Base-by-base conservation (phyloP, 2,888 invertebrate species). In the Gnatocerus cornutus region DNA sequence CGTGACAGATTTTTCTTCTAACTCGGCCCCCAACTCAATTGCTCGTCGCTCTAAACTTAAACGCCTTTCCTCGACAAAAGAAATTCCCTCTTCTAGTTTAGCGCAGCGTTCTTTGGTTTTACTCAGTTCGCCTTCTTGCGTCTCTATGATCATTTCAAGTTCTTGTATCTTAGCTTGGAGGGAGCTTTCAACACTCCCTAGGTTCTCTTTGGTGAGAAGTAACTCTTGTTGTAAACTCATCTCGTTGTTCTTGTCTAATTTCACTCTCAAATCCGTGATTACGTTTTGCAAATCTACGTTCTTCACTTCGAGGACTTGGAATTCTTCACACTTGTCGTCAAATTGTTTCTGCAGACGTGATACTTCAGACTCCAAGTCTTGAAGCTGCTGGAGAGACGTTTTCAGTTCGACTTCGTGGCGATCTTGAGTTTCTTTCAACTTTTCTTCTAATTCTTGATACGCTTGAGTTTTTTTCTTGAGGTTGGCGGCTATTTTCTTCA, bases 401-500 rank as follows among this genome's bases (percentile, higher is more conserved):
- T 43, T 43, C 0, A 56, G 6, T 75, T 82, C 81, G 29, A 63
- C 75, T 75, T 81, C 80, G 79, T 81, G 81, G 68, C 81, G 83
- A 74, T 82, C 79, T 71, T 77, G 77, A n/a, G 79, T 74, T 29
- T 76, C 77, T 8, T 74, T 74, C 61, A 79, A 85, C 75, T 75
- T 82, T 16, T 83, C 81, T 84, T 93, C 91, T 33, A 93, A 82
- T 72, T 93, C 92, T 33, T 88, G 86, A 74, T 90, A 91, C 71
- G 90, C 87, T 0, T 86, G 81, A 0, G 89, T 87, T 79, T 93
- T 93, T 80, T 92, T 93, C 82, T 93, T 94, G 7, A 94, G 86
- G 78, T 89, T 92, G 0, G 91, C 88, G 0, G 93, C 94, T 77
- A 92, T 89, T 78, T 93, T 93, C 79, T 93, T 94, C 79, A 93